These are phyloP conservation scores for Leptinotarsa defecta DNA, from an alignment of 1,140 invertebrate genomes.

Conservation along the genomic window DNA sequence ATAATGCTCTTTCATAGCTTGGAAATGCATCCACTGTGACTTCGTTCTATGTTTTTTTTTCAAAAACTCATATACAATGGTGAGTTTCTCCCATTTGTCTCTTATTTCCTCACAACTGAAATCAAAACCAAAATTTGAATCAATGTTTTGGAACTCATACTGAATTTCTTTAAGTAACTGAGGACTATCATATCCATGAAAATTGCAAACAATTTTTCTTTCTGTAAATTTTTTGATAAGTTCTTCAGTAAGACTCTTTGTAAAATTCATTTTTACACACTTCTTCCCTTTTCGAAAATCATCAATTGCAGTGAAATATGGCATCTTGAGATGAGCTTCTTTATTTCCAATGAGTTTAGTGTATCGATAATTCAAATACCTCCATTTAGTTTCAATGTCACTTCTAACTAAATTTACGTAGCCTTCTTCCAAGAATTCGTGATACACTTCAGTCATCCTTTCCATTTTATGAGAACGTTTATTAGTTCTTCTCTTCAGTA, in stretches of 20 bases:
- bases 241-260: background rate
- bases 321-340: background rate
- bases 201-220: background rate
- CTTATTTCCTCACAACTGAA: background rate
- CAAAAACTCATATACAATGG: constrained; percentile 6
- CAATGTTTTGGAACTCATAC: background rate
- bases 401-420: background rate
- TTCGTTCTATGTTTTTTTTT: background rate
- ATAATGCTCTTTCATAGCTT: constrained; percentile 13
- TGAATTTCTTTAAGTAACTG: constrained; percentile 7
- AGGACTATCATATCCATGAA: constrained; percentile 15
- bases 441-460: constrained; percentile 1
- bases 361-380: constrained; percentile 11
- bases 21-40: constrained; percentile 1
- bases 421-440: constrained; percentile 8
- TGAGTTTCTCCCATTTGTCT: constrained; percentile 6
- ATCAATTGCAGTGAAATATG: background rate
- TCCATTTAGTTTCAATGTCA: constrained; percentile 18
- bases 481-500: background rate
- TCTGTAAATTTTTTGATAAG: constrained; percentile 4
- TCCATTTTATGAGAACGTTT: constrained; percentile 7
- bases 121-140: constrained; percentile 5
- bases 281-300: constrained; percentile 10
- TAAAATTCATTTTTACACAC: constrained; percentile 9
- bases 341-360: background rate